Evolutionary conservation across 2,888 invertebrate species (phyloP), one percentile per base, ranked within the genome.

Genomic region (Kuschelorhynchus macadamiae): DNA sequence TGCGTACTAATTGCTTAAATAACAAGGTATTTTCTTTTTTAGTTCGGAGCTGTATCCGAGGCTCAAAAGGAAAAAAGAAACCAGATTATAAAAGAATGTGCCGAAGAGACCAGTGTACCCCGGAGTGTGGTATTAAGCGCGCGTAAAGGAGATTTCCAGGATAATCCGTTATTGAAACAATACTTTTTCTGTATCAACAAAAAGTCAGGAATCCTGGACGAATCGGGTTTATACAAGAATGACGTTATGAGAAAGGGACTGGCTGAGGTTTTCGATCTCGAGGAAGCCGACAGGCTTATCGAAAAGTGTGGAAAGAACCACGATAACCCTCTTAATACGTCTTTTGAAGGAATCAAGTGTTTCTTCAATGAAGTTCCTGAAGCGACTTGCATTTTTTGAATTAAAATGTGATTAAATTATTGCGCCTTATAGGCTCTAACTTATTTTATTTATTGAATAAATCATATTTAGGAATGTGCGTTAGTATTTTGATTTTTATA

Each of bases 111-210:
- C n/a, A 66, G 67, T 21, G 71, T 74, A 1, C 61, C 62, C 21
- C 16, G 61, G n/a, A 70, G 70, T 9, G 30, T 63, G 7, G 63
- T 75, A 7, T 50, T 70, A 30, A 70, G 71, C 20, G 70, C 68
- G 1, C 57, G 68, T 42, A 67, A 70, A 12, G 74, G 72, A 3
- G 59, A 69, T 30, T 70, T 71, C 39, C 39, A 32, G 11, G 72
- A 75, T 4, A 72, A 75, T 61, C 68, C 72, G 12, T 70, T 71
- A 60, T 57, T 74, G 14, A 75, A 75, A 39, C 52, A 68, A 9
- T 68, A 74, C 32, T 53, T 74, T 18, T 64, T 67, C 21, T 75
- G 76, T 52, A 52, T 76, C 17, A 67, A 55, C 44, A 74, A 73
- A 50, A 75, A 75, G 36, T 49, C 70, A 1, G 71, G 74, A 2